These are phyloP conservation scores for Phytoseiulus persimilis DNA, from an alignment of 2,888 invertebrate genomes.

Conservation along the genomic window DNA sequence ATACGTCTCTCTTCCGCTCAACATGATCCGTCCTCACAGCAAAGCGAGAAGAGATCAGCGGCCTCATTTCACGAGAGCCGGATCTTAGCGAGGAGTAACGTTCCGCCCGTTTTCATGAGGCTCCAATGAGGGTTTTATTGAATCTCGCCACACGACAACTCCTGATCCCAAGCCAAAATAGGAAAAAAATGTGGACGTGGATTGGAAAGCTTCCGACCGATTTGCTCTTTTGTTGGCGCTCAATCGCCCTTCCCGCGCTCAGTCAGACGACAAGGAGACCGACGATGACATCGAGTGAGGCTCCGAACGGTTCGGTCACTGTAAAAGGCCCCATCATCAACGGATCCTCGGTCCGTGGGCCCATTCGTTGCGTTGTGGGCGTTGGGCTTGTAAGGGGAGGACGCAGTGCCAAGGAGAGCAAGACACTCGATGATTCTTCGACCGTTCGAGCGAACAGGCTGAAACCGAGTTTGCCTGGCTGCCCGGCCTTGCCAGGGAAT, in stretches of 20 bases:
- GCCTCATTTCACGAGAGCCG: neutral
- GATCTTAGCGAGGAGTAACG: neutral
- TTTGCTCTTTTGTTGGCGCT: neutral
- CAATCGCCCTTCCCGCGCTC: neutral
- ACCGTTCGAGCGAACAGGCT: neutral
- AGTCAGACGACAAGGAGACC: constrained; percentile 5
- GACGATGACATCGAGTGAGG: neutral
- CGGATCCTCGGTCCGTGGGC: neutral
- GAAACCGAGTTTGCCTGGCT: neutral
- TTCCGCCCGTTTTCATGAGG: neutral
- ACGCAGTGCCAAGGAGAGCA: neutral
- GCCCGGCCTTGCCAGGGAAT: neutral
- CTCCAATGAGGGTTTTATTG: neutral
- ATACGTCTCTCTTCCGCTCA: no score
- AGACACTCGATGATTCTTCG: neutral
- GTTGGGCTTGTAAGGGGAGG: neutral
- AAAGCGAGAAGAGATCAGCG: neutral
- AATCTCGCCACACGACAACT: neutral
- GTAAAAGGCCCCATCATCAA: neutral
- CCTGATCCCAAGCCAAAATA: neutral
- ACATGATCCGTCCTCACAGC: no score
- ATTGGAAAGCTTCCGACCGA: neutral
- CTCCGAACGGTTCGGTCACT: neutral
- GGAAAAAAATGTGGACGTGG: neutral
- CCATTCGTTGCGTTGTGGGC: neutral